Evolutionary conservation across 2,113 vertebrate species (phyloP).

Genomic region (Protobothrops mucrosquamatus): DNA sequence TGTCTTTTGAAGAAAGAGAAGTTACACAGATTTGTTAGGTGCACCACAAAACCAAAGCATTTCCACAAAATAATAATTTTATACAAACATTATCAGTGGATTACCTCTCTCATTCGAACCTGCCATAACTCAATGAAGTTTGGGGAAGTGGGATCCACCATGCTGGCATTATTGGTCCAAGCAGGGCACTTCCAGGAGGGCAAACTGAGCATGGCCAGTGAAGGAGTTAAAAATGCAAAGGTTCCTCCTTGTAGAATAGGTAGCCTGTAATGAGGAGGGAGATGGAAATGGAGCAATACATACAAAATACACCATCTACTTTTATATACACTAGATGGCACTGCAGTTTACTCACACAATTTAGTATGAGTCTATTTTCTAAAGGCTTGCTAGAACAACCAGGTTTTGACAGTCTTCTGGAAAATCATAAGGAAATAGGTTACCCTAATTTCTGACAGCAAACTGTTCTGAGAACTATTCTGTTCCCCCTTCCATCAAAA

Average conservation of each 20-base stretch:
- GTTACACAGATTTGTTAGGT: neutral
- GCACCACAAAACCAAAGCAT: neutral
- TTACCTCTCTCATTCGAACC: slow-evolving; percentile 88
- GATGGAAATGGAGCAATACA: neutral
- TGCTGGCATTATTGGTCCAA: slow-evolving; percentile 86
- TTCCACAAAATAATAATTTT: neutral
- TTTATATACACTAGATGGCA: neutral
- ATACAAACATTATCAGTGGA: neutral
- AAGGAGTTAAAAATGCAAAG: slow-evolving; percentile 85
- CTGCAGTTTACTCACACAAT: neutral
- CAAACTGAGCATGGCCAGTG: slow-evolving; percentile 90
- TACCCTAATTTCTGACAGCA: neutral
- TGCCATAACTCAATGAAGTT: slow-evolving; percentile 89
- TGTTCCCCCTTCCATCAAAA: neutral
- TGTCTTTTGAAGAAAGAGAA: neutral
- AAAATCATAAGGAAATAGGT: neutral
- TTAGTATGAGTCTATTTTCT: neutral
- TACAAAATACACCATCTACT: neutral
- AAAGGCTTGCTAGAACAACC: neutral
- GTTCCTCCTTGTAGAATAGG: slow-evolving; percentile 96
- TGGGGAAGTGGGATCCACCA: slow-evolving; percentile 82
- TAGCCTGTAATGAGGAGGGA: slow-evolving; percentile 69
- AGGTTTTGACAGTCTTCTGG: neutral
- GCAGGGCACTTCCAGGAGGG: slow-evolving; percentile 88
- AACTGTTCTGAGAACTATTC: neutral